Percentiles rank a stretch among this genome's conserved stretches.
phyloP scores from a whole-genome alignment of 2,797 vertebrate genomes.

The Lates japonicus region DNA sequence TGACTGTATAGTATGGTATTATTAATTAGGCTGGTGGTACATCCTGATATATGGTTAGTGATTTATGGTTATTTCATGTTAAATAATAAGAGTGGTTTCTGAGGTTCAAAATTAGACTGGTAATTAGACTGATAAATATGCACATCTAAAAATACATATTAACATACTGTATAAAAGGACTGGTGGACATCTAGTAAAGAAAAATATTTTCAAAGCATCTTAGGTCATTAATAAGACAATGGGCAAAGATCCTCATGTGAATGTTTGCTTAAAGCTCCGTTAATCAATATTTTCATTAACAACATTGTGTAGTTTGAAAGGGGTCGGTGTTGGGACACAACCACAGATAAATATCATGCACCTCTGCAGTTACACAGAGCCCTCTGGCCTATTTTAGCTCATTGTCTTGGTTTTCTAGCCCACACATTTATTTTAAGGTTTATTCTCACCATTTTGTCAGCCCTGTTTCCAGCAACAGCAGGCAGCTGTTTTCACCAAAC shows the following conservation, averaged over 20 bases:
- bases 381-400: neutral
- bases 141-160: neutral
- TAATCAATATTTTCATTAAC: neutral
- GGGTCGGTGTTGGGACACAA: neutral
- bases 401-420: neutral
- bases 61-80: neutral
- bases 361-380: too few relatives aligned
- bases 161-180: neutral
- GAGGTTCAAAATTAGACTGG: neutral
- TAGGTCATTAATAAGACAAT: neutral
- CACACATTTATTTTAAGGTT: neutral
- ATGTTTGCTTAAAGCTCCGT: neutral
- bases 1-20: neutral
- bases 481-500: neutral
- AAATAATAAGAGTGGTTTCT: neutral
- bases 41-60: neutral
- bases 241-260: neutral
- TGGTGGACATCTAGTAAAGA: neutral
- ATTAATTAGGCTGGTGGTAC: neutral
- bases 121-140: neutral
- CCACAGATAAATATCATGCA: neutral
- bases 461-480: neutral
- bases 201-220: neutral
- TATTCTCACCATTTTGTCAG: neutral
- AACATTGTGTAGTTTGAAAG: neutral